Conservation (phyloP, 1,140 invertebrate genomes). For the Drosophila bifasciata region DNA sequence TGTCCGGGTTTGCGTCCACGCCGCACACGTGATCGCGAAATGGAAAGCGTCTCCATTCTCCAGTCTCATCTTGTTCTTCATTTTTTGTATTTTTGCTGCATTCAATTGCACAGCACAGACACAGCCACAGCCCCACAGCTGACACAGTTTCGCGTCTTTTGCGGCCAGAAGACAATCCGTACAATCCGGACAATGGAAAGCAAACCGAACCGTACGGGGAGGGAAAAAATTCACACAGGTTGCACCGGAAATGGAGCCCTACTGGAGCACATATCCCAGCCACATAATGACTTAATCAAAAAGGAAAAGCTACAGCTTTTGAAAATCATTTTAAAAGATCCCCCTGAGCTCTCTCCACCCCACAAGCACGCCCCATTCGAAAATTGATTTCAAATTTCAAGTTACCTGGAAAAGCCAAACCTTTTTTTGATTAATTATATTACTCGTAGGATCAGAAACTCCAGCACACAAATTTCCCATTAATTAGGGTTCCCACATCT, state of each 20-base stretch:
- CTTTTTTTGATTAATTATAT: conserved; percentile 67
- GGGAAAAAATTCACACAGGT: conserved; percentile 54
- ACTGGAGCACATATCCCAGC: conserved; percentile 1
- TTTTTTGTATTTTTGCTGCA: conserved; percentile 16
- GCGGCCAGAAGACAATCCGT: neutral
- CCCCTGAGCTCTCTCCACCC: neutral
- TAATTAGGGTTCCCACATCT: conserved; percentile 30
- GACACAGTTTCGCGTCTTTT: conserved; percentile 56
- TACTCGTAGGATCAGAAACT: no score
- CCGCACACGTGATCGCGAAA: conserved; percentile 69
- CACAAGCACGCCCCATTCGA: no score
- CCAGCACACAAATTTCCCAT: conserved; percentile 25
- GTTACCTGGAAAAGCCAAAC: conserved; percentile 27
- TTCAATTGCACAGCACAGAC: conserved; percentile 37
- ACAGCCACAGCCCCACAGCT: conserved; percentile 22
- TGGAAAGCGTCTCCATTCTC: conserved; percentile 52
- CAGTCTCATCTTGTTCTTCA: conserved; percentile 19
- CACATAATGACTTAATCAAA: conserved; percentile 55
- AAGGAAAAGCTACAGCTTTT: conserved; percentile 24
- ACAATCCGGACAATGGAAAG: conserved; percentile 24
- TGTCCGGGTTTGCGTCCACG: conserved; percentile 24
- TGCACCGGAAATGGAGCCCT: conserved; percentile 38
- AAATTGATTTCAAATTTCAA: conserved; percentile 42
- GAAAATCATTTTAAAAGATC: conserved; percentile 22
- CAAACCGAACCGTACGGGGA: conserved; percentile 2